phyloP scores from a whole-genome alignment of 2,888 invertebrate species.

The Ditylenchus weischeri region DNA sequence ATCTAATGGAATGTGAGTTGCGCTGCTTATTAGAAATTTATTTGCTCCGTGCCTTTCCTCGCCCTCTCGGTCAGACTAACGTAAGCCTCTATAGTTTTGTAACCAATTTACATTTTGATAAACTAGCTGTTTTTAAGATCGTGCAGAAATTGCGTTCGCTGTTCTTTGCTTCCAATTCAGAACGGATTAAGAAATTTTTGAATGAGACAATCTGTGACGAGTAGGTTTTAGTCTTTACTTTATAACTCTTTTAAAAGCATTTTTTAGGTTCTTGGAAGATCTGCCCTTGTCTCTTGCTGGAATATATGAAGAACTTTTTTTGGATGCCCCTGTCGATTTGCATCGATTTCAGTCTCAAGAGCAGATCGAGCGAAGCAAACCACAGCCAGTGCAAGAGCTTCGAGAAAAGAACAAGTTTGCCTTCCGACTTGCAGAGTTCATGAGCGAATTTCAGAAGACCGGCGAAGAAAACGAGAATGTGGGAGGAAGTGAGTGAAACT shows the following conservation, averaged over 20 bases:
- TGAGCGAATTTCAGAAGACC: not conserved
- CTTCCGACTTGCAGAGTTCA: not conserved
- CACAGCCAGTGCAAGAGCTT: not conserved
- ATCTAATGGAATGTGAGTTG: not conserved
- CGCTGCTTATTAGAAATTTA: not conserved
- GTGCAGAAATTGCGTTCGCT: slow-evolving; percentile 22
- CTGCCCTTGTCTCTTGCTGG: slow-evolving; percentile 28
- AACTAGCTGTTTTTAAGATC: slow-evolving; percentile 11
- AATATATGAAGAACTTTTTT: slow-evolving; percentile 41
- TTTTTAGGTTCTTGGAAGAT: slow-evolving; percentile 19
- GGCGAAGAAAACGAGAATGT: no score
- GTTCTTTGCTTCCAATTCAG: slow-evolving; percentile 18
- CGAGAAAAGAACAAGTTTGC: slow-evolving; percentile 12
- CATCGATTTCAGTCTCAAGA: slow-evolving; percentile 31
- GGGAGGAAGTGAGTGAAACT: no score
- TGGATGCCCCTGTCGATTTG: slow-evolving; percentile 36
- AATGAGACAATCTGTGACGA: slow-evolving; percentile 27
- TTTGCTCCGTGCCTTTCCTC: not conserved
- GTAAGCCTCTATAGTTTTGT: not conserved
- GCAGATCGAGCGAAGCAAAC: slow-evolving; percentile 11
- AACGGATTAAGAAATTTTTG: slow-evolving; percentile 19
- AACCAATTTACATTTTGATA: not conserved
- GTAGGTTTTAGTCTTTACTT: slow-evolving; percentile 13
- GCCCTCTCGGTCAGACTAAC: not conserved
- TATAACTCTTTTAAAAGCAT: not conserved